phyloP scores from a whole-genome alignment of 2,113 vertebrate genomes.

The Chascanopsetta lugubris region DNA sequence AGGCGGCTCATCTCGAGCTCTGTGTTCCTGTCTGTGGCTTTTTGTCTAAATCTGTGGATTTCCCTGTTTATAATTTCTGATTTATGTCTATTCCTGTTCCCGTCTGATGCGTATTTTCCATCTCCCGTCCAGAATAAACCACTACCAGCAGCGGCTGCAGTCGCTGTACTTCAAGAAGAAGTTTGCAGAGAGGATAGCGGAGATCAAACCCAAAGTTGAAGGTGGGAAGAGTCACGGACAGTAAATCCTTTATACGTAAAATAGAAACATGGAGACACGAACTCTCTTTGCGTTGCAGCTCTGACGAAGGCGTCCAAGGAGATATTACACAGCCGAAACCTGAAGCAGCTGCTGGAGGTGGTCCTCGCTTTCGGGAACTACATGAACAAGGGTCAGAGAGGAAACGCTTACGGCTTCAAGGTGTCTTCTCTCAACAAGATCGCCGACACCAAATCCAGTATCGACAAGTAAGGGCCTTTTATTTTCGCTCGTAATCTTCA shows the following conservation, averaged over 20 bases:
- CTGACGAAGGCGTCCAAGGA: slow-evolving; percentile 90
- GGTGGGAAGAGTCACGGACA: slow-evolving; percentile 75
- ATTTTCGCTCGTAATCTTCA: background rate
- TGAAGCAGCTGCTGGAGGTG: slow-evolving; percentile 95
- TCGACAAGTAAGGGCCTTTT: slow-evolving; percentile 92
- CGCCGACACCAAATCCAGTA: slow-evolving; percentile 97
- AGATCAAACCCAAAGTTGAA: slow-evolving; percentile 98
- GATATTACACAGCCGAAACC: slow-evolving; percentile 89
- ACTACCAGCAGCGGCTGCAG: slow-evolving; percentile 97
- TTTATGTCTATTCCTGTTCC: slow-evolving; percentile 36
- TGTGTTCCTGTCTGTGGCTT: slow-evolving; percentile 50
- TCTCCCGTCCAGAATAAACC: slow-evolving; percentile 87
- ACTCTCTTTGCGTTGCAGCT: slow-evolving; percentile 74
- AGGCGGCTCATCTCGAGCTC: slow-evolving; percentile 1
- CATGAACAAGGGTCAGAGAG: slow-evolving; percentile 99
- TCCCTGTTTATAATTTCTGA: slow-evolving; percentile 55
- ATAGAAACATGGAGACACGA: background rate
- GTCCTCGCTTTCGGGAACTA: slow-evolving; percentile 98
- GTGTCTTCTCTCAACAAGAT: slow-evolving; percentile 99
- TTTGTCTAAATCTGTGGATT: slow-evolving; percentile 44
- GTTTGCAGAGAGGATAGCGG: slow-evolving; percentile 98
- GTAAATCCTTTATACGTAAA: background rate
- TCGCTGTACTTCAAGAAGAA: slow-evolving; percentile 99
- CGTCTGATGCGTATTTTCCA: slow-evolving; percentile 43
- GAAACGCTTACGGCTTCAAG: slow-evolving; percentile 97